phyloP scores from a whole-genome alignment of 1,140 invertebrate species.

The Lepidostoma basale region DNA sequence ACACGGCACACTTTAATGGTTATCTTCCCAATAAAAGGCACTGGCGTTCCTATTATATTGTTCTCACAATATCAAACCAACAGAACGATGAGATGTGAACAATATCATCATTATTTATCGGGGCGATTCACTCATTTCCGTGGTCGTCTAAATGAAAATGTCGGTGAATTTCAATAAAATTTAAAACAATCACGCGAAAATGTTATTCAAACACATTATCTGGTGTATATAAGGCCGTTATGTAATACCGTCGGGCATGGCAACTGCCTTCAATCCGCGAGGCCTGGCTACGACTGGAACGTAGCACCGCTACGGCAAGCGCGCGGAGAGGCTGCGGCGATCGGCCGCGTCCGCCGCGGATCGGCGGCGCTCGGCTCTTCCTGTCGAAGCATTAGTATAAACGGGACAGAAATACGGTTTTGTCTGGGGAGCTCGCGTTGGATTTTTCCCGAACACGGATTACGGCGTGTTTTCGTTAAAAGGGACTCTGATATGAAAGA shows the following conservation, averaged over 20 bases:
- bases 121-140: neutral
- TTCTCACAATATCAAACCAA: neutral
- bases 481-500: slow-evolving; percentile 10
- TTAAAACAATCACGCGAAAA: neutral
- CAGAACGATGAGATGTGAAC: neutral
- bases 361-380: slow-evolving; percentile 17
- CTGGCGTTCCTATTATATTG: slow-evolving; percentile 4
- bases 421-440: slow-evolving; percentile 10
- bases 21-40: slow-evolving; percentile 19
- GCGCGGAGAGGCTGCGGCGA: slow-evolving; percentile 18
- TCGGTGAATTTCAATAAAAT: neutral
- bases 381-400: neutral
- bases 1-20: slow-evolving; percentile 16
- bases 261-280: slow-evolving; percentile 24
- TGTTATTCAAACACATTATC: slow-evolving; percentile 27
- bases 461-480: slow-evolving; percentile 25
- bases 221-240: slow-evolving; percentile 32
- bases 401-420: slow-evolving; percentile 23
- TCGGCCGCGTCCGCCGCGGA: slow-evolving; percentile 10
- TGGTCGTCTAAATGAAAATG: neutral
- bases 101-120: neutral
- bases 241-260: slow-evolving; percentile 34
- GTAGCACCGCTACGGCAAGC: slow-evolving; percentile 28
- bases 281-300: slow-evolving; percentile 36
- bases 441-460: slow-evolving; percentile 29